Base-by-base conservation (phyloP, 2,888 invertebrate species). In the Hyles lineata region DNA sequence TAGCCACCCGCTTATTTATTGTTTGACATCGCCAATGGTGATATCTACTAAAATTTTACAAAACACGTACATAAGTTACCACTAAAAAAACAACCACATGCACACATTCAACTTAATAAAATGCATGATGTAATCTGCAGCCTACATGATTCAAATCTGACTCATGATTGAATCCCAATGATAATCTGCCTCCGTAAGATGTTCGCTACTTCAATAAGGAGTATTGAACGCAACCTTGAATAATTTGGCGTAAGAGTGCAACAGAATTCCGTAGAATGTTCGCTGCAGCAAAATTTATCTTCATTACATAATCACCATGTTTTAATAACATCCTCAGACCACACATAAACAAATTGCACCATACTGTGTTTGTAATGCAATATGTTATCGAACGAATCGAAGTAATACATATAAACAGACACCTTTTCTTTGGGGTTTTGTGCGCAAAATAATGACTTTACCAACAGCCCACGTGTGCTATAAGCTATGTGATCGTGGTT, bases 311-410 rank as follows among this genome's bases (percentile, higher is more conserved):
- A 55, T 55, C 55, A 55, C 55, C 55, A 55, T 55, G 55, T 55
- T 55, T 55, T 55, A 55, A 55, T 19, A 55, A 55, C 55, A 55
- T 55, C 55, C 55, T 55, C 55, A 55, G 6, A 55, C 19, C 55
- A n/a, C 55, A 55, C 55, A 55, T 55, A 55, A 55, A 55, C 55
- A 55, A n/a, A 55, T 7, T 55, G 7, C n/a, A 55, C 55, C 55
- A 55, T 55, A n/a, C 55, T 55, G 55, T 55, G 55, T 55, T 55
- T 55, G n/a, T n/a, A 55, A n/a, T 55, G 55, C 55, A 55, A 55
- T 55, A 55, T n/a, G 55, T 55, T 55, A 55, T 55, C 55, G n/a
- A 55, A n/a, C 55, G 19, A 55, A 55, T 55, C 55, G 6, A 55
- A 55, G 55, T 55, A 17, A 55, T 55, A n/a, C n/a, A 19, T 1